Base-by-base conservation (phyloP, 2,113 vertebrate genomes). In the Pitta sordida region DNA sequence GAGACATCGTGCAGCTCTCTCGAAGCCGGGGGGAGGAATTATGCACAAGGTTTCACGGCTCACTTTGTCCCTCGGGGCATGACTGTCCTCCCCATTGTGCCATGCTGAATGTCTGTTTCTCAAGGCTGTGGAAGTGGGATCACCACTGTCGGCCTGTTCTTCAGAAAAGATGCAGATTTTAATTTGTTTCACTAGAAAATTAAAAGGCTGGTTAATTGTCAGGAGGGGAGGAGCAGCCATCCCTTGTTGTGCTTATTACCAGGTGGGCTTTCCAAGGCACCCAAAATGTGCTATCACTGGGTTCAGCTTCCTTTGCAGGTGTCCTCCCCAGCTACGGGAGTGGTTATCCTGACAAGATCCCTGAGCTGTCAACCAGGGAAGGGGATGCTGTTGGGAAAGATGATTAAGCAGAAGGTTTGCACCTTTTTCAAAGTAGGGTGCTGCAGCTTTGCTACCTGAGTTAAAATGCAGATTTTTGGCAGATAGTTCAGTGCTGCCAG, bases 91-190 rank as follows among this genome's bases (percentile, higher is more conserved):
- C 84, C 10, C 37, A 15, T 71, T 82, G 36, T 83, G 37, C 94
- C 24, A 58, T 15, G 94, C 75, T 88, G 86, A 96, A 87, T 79
- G 36, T 20, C 76, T 44, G 94, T 89, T 97, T 84, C 68, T 95
- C 92, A 92, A 94, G 95, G 93, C 96, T 70, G 1, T 29, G 62
- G 56, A 83, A 95, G 64, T 44, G n/a, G 53, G 44, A 89, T 91
- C 16, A 14, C 44, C 30, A 3, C 67, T 48, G 53, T 29, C 77
- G 17, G 84, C 84, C 62, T 58, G 49, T 94, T 68, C 83, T 43
- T 62, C 37, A 51, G 79, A 15, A 60, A 27, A 56, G 18, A 39
- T 24, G 24, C 1, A 19, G 59, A 15, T 89, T 92, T 84, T 79
- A 62, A 93, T 95, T 96, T 84, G 77, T 73, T 56, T 46, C 26